phyloP scores from a whole-genome alignment of 2,888 invertebrate species.

The Chymomyza fuscimana region DNA sequence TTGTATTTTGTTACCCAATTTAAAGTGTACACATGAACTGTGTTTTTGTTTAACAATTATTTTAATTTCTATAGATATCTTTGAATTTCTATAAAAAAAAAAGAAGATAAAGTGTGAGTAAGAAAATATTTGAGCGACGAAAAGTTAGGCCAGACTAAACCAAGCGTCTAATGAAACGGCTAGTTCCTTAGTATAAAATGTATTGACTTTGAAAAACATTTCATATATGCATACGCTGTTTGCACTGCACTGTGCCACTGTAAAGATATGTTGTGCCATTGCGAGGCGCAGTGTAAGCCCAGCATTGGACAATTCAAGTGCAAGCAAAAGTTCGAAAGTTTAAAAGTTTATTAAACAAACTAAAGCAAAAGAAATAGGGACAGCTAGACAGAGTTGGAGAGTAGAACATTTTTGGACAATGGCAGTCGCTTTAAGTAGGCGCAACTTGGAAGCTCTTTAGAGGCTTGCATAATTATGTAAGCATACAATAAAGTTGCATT shows the following conservation, averaged over 20 bases:
- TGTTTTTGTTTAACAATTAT: too few relatives aligned
- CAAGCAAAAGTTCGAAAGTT: neutral
- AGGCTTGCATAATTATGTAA: neutral
- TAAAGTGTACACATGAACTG: too few relatives aligned
- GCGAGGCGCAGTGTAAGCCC: conserved; percentile 11
- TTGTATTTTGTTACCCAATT: too few relatives aligned
- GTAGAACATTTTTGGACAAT: neutral
- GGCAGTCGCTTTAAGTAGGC: neutral
- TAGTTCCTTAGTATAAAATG: too few relatives aligned
- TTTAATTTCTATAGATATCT: too few relatives aligned
- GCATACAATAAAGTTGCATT: neutral
- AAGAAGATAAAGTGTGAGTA: too few relatives aligned
- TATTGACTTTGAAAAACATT: too few relatives aligned
- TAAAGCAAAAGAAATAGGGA: neutral
- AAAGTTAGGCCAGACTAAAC: too few relatives aligned
- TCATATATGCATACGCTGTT: neutral
- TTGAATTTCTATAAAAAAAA: too few relatives aligned
- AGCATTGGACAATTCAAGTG: neutral
- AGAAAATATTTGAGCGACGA: too few relatives aligned
- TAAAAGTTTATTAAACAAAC: conserved; percentile 1
- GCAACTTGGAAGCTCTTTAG: neutral
- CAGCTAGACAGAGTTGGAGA: too few relatives aligned
- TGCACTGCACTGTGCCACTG: neutral
- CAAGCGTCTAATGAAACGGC: too few relatives aligned
- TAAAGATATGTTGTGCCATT: neutral